A percentile compares a stretch with the other conserved stretches of the same genome.
Conservation (phyloP, 2,113 vertebrate species). For the Rousettus leschenaultii region DNA sequence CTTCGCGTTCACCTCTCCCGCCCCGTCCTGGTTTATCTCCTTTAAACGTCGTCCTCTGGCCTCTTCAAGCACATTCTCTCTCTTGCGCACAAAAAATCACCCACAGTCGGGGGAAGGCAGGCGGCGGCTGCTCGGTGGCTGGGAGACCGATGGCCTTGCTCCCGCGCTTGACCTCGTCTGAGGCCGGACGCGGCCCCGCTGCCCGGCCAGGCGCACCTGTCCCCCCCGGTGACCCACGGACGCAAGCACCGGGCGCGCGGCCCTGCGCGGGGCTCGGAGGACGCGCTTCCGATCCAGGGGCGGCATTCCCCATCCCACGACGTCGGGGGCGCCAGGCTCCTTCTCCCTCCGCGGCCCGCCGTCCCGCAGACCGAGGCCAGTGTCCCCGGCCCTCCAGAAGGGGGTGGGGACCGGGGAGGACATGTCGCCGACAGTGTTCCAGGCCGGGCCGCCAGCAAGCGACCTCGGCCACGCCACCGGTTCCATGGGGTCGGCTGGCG, state of each 20-base stretch:
- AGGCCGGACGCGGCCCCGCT: not conserved
- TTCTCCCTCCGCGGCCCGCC: no score
- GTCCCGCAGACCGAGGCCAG: no score
- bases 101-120: not conserved
- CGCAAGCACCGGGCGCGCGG: no score
- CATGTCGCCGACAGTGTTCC: not conserved
- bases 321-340: no score
- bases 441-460: rapidly evolving
- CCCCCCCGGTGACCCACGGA: no score
- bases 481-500: not conserved
- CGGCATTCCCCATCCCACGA: no score
- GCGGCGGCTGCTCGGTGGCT: not conserved
- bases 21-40: not conserved
- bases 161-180: no score
- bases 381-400: not conserved
- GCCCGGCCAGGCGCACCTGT: no score
- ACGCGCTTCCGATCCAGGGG: no score
- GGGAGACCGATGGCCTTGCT: not conserved
- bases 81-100: not conserved
- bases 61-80: not conserved
- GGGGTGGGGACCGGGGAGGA: not conserved
- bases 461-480: not conserved
- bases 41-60: no score
- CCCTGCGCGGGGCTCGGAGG: no score
- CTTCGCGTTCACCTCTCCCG: no score